Evolutionary conservation across 2,113 vertebrate genomes (phyloP).

Genomic region (Panthera leo): DNA sequence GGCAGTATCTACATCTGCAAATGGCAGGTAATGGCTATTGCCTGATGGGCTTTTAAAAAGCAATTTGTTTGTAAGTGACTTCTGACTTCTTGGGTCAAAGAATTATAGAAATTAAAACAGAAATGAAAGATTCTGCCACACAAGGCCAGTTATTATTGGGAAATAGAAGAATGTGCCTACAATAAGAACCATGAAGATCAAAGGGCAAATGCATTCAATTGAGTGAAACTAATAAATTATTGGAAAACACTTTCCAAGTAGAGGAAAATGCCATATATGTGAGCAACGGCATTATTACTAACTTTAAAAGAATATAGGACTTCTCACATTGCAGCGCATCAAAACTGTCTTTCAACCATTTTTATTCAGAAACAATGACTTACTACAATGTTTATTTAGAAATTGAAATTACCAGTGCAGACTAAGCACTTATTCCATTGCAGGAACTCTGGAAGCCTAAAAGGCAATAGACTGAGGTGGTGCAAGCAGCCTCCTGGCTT

Average conservation of each 20-base stretch:
- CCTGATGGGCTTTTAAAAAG: conserved; percentile 44
- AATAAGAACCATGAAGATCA: conserved; percentile 17
- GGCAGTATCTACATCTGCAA: background rate
- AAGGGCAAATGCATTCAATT: conserved; percentile 55
- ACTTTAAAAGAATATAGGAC: background rate
- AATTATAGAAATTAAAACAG: conserved; percentile 59
- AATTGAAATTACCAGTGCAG: background rate
- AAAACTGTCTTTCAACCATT: background rate
- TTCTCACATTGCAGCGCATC: conserved; percentile 13
- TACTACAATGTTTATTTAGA: background rate
- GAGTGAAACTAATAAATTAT: conserved; percentile 65
- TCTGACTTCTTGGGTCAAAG: conserved; percentile 58
- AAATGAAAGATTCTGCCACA: conserved; percentile 40
- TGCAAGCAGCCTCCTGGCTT: background rate
- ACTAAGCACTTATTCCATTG: conserved; percentile 25
- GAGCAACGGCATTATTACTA: conserved; percentile 12
- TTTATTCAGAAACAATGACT: conserved; percentile 50
- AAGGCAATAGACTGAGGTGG: background rate
- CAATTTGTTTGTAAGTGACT: conserved; percentile 55
- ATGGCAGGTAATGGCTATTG: conserved; percentile 23
- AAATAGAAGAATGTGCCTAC: background rate
- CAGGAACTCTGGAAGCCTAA: conserved; percentile 35
- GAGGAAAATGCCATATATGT: background rate
- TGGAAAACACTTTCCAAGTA: conserved; percentile 46
- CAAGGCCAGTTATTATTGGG: background rate